Percentiles rank a stretch among this genome's conserved stretches.
Evolutionary conservation across 1,140 invertebrate species (phyloP).

Genomic region (Aethina tumida): DNA sequence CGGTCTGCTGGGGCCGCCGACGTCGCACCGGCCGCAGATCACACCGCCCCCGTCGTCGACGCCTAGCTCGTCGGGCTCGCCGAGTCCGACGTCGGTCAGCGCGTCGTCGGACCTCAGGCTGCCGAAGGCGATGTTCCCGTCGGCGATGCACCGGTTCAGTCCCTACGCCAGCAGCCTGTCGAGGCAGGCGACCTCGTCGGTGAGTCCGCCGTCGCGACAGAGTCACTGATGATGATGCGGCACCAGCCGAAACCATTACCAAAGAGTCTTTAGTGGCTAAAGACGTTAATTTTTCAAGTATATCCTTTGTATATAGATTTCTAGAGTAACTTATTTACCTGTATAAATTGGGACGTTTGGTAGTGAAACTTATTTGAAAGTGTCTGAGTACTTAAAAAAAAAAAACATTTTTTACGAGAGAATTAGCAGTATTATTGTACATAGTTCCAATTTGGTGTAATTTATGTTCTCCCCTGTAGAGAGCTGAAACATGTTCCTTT

Average conservation of each 20-base stretch:
- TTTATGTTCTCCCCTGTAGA: too few species aligned
- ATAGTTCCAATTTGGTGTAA: too few species aligned
- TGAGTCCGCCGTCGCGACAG: conserved; percentile 23
- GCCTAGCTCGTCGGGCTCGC: conserved; percentile 35
- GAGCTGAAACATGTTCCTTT: too few species aligned
- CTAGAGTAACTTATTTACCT: conserved; percentile 14
- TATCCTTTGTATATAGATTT: conserved; percentile 15
- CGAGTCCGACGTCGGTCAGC: conserved; percentile 32
- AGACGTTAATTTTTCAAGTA: conserved; percentile 15
- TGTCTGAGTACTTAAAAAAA: too few species aligned
- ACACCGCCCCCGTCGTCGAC: conserved; percentile 35
- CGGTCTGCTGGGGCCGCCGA: conserved; percentile 29
- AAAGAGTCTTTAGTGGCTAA: conserved; percentile 27
- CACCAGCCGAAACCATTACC: conserved; percentile 15
- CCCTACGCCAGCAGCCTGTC: conserved; percentile 27
- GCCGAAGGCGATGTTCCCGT: conserved; percentile 33
- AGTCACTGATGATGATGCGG: conserved; percentile 24
- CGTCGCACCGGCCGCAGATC: conserved; percentile 28
- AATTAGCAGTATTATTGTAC: too few species aligned
- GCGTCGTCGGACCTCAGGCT: conserved; percentile 30
- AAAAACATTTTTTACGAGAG: too few species aligned
- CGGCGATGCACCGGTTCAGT: conserved; percentile 29
- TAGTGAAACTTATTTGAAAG: too few species aligned
- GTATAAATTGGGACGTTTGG: too few species aligned
- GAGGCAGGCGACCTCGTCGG: conserved; percentile 18